Percentiles rank a stretch among this genome's conserved stretches.
These are phyloP conservation scores for Kryptolebias marmoratus DNA, from an alignment of 2,113 vertebrate genomes.

Conservation along the genomic window DNA sequence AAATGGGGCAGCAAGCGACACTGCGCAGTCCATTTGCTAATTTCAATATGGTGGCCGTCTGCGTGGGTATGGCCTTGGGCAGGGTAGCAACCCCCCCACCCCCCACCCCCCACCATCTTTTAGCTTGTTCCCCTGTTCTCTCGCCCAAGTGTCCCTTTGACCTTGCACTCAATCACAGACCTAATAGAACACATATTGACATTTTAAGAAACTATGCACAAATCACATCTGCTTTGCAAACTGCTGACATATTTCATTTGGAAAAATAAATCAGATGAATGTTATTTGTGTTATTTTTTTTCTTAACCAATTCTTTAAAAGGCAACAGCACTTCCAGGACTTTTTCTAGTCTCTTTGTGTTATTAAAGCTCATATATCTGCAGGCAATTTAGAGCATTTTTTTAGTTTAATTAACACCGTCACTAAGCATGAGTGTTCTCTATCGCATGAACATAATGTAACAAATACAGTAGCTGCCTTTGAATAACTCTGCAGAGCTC, in stretches of 20 bases:
- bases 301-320: not conserved
- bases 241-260: not conserved
- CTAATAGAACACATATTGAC: slow-evolving; percentile 60
- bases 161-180: slow-evolving; percentile 79
- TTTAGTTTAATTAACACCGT: slow-evolving; percentile 68
- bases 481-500: too few relatives aligned
- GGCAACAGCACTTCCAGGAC: slow-evolving; percentile 40
- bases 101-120: slow-evolving; percentile 56
- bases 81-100: slow-evolving; percentile 57
- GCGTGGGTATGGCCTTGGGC: slow-evolving; percentile 80
- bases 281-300: slow-evolving; percentile 5
- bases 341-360: slow-evolving; percentile 59
- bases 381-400: slow-evolving; percentile 69
- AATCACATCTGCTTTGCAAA: slow-evolving; percentile 41
- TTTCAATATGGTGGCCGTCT: slow-evolving; percentile 83
- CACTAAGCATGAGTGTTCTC: slow-evolving; percentile 10
- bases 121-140: slow-evolving; percentile 28
- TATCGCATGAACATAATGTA: slow-evolving; percentile 16
- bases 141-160: slow-evolving; percentile 73
- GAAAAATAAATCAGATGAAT: not conserved
- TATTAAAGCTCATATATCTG: slow-evolving; percentile 63
- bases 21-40: slow-evolving; percentile 82
- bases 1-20: slow-evolving; percentile 77
- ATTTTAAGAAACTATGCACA: slow-evolving; percentile 52
- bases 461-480: slow-evolving; percentile 20